Evolutionary conservation across 2,797 vertebrate genomes (phyloP), one percentile per base, ranked within the genome.

Genomic region (Mionectes olivaceus): DNA sequence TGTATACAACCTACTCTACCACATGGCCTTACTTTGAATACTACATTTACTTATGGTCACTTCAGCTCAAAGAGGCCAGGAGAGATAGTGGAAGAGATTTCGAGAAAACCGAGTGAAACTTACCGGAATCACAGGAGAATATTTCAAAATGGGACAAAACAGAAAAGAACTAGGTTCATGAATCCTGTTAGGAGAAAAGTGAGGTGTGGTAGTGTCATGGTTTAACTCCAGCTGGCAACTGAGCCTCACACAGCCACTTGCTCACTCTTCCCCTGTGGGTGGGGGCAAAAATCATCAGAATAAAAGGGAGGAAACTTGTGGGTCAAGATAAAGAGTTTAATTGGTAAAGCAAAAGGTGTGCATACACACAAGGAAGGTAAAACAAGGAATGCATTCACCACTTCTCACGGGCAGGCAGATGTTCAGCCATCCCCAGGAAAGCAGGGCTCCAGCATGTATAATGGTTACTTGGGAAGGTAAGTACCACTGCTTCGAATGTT

Each of bases 71-170:
- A 68, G 18, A 80, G 4, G 14, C 27, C 4, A 3, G 47, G 25
- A 84, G 27, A 94, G 17, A 78, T 85, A 87, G 7, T 5, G 8
- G 39, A 90, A 89, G 47, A 70, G 37, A 43, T 32, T 35, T 75
- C 43, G 8, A 80, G 83, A 94, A 95, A 75, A 9, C 30, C 27
- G 77, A 94, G 17, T 30, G 32, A 91, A 93, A 94, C 61, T 65
- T 44, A 27, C 41, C 76, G 44, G 39, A 91, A 83, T 69, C 32
- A 59, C 13, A 44, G 56, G n/a, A 32, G n/a, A 56, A 30, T 63
- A 57, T 67, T 89, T 87, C 43, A 90, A 82, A 80, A 15, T 25
- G 9, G 27, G 15, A 59, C 0, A 2, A 84, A 91, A 63, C n/a
- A 78, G 19, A 74, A 55, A 70, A 89, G 9, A 87, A 39, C n/a